Evolutionary conservation across 2,888 invertebrate species (phyloP).

Genomic region (Schizotus pectinicornis): DNA sequence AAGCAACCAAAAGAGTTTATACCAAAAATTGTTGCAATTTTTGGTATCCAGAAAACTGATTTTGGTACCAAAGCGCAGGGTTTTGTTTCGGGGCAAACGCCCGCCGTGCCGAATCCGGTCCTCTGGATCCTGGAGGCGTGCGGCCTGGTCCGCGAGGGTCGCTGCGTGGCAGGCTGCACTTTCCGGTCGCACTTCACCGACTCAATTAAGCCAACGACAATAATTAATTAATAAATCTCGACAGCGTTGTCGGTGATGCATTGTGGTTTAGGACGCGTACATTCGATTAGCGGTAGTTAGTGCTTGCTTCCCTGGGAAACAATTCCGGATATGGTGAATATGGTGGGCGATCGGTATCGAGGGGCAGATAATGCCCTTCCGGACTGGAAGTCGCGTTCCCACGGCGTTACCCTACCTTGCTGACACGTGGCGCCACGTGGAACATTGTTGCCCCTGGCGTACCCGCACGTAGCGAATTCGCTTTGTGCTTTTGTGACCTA

Average conservation of each 20-base stretch:
- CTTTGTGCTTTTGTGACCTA: neutral
- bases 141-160: too few relatives aligned
- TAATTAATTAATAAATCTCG: too few relatives aligned
- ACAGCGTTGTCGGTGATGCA: neutral
- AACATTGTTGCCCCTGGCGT: conserved; percentile 5
- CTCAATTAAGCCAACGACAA: too few relatives aligned
- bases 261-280: conserved; percentile 11
- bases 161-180: too few relatives aligned
- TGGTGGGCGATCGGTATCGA: conserved; percentile 29
- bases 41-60: too few relatives aligned
- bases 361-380: conserved; percentile 30
- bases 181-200: too few relatives aligned
- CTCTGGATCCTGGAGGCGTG: too few relatives aligned
- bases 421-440: conserved; percentile 34
- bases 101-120: too few relatives aligned
- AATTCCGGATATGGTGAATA: conserved; percentile 28
- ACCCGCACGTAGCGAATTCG: conserved; percentile 23
- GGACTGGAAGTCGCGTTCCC: conserved; percentile 26
- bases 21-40: too few relatives aligned
- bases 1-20: too few relatives aligned
- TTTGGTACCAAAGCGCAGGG: too few relatives aligned
- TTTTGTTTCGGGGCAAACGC: too few relatives aligned
- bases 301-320: conserved; percentile 25
- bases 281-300: conserved; percentile 31
- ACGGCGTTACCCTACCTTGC: conserved; percentile 32